Base-by-base conservation (phyloP, 2,888 invertebrate species). In the Nemoura dubitans region DNA sequence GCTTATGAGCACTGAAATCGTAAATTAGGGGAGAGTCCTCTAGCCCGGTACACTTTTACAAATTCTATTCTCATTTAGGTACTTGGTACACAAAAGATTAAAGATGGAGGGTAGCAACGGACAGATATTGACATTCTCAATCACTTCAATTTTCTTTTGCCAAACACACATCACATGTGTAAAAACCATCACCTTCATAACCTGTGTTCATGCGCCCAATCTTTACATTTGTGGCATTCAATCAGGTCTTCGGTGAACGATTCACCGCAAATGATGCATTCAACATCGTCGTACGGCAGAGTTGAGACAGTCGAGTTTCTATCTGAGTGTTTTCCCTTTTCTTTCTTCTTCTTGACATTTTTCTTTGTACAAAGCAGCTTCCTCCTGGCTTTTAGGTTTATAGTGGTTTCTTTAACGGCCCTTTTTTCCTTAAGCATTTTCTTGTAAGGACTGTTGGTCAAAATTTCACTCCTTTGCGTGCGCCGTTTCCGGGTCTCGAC, bases 391-490 rank as follows among this genome's bases (percentile, higher is more conserved):
- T 36, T 85, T 25, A 30, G 29, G 27, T 30, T 1, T 6, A 0
- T 29, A 6, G 2, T 76, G 6, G 0, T 77, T 85, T 0, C 0
- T 10, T 36, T 36, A 6, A 36, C 5, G 36, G 10, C 36, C 3
- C 36, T 3, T 36, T 84, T 86, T 30, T 76, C 0, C 27, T 86
- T 77, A 14, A 84, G 30, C 6, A 25, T 25, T 16, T 84, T 84
- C 83, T 84, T 86, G 42, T 86, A 86, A 0, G 77, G 84, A 36
- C 30, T 76, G 7, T 28, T 83, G n/a, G 84, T 86, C 21, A 84
- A 30, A 36, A 86, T 83, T 36, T 86, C 29, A 83, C 30, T 84
- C 14, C 36, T 43, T 30, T 83, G 59, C 7, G 28, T 30, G 16
- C 83, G 27, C 77, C 84, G 59, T 76, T 83, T 28, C 26, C 76